These are phyloP conservation scores for Temnopleurus reevesii DNA, from an alignment of 53 echinoderm and acorn worm species.

Conservation along the genomic window DNA sequence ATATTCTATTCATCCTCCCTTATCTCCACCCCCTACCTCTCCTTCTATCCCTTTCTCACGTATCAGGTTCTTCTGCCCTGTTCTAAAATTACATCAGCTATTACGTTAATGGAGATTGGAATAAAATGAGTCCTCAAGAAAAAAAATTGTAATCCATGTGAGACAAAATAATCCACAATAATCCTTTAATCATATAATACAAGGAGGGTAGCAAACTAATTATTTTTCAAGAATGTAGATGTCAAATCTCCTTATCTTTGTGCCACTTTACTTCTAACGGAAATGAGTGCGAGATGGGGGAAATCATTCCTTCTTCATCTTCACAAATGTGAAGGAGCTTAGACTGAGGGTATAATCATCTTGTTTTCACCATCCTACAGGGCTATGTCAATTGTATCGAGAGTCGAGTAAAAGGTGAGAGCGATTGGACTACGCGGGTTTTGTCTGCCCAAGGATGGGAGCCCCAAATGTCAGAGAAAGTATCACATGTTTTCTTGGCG, in stretches of 20 bases:
- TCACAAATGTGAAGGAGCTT: background rate
- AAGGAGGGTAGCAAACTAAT: constrained; percentile 38
- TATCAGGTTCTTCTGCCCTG: no score
- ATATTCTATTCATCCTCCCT: background rate
- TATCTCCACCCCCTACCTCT: background rate
- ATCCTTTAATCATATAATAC: no score
- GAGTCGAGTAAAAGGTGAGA: background rate
- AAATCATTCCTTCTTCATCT: background rate
- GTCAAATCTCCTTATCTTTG: background rate
- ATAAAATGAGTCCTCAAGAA: no score
- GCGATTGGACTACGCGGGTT: background rate
- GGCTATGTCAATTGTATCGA: background rate
- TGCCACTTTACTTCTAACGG: background rate
- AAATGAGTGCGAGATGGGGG: background rate
- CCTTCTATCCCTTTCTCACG: background rate
- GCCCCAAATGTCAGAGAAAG: background rate
- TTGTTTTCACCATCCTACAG: constrained; percentile 17
- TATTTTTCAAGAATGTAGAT: background rate
- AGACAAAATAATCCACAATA: no score
- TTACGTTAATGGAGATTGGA: no score
- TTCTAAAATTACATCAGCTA: no score
- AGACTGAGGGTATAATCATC: constrained; percentile 37
- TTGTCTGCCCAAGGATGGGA: background rate
- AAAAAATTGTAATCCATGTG: no score
- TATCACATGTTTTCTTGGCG: background rate